Evolutionary conservation across 2,888 invertebrate genomes (phyloP), one percentile per base, ranked within the genome.

Genomic region (Mesorhabditis spiculigera): DNA sequence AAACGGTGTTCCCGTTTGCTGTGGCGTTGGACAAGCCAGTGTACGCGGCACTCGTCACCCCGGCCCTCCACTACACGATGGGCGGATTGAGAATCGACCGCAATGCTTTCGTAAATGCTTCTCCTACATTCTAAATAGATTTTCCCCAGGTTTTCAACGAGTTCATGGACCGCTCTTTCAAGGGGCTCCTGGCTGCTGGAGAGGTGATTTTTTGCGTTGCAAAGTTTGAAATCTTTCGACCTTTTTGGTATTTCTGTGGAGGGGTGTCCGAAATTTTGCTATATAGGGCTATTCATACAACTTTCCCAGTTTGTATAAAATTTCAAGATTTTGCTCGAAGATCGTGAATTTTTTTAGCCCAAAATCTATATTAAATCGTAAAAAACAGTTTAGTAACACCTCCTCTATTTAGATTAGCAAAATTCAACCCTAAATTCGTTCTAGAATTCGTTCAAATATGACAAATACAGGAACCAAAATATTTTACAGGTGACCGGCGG

Each of bases 41-140:
- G 67, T 85, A 84, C 73, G 83, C 79, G 28, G 82, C 85, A 6
- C 72, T 76, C 44, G 72, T 85, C 67, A 83, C 82, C 6, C 80
- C 80, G 8, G 83, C 82, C 44, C 78, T 85, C 66, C 86, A 86
- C 74, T 86, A 85, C 78, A 85, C 85, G 0, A 86, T 86, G 84
- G 86, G 86, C 13, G 86, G 86, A 4, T 69, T 86, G 68, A 78
- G 82, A 67, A 86, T 86, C 67, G 82, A 85, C 69, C 69, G 68
- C 63, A 44, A 73, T 42, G 77, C n/a, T 64, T 4, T n/a, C 63
- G 43, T 4, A 45, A 16, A 6, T 42, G 5, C 66, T 66, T 44
- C 5, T 66, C 41, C 44, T 41, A 45, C 45, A 43, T n/a, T 66
- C 16, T 45, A 41, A 5, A 43, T 41, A 41, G 42, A 4, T 16